Evolutionary conservation across 2,113 vertebrate genomes (phyloP), one percentile per base, ranked within the genome.

Genomic region (Crotalus horridus): DNA sequence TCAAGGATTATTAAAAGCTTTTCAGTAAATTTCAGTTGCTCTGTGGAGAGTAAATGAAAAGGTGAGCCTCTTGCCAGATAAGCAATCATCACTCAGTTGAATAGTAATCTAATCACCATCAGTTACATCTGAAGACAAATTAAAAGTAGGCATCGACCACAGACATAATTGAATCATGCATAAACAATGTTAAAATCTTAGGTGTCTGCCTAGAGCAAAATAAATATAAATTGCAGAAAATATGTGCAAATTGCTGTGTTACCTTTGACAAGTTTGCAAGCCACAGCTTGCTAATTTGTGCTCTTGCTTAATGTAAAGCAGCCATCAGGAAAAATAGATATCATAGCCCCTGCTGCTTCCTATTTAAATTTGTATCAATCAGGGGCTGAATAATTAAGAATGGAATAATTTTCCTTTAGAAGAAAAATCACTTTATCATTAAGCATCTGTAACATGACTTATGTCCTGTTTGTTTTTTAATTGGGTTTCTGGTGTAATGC

Each of bases 231-330:
- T 69, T 92, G 29, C 91, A 64, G 85, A 88, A 92, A 92, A 69
- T 92, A 54, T 39, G 87, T 92, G 48, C 33, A 91, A 87, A 91
- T 91, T 64, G 51, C 46, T 64, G 53, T 39, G 20, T 69, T 92
- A 64, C 85, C 46, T 92, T 54, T 53, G 58, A 92, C 85, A 88
- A 54, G 58, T 64, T 88, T 54, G 55, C 46, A 69, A 92, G 33
- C 86, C 51, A 92, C 48, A 92, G 91, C 51, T 92, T 92, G 91
- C n/a, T 92, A 88, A 87, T 88, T 92, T 88, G 12, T 92, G 85
- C 12, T 88, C 58, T 92, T 87, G n/a, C n/a, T 87, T 92, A 91
- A 15, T 54, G 85, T 33, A 88, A 61, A 54, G 7, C 58, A 92
- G 24, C 85, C 3, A 0, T 88, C 91, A 69, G 33, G 87, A 87